A percentile compares a stretch with the other conserved stretches of the same genome.
Conservation (phyloP, 2,797 vertebrate genomes). For the Bothrops alternatus region DNA sequence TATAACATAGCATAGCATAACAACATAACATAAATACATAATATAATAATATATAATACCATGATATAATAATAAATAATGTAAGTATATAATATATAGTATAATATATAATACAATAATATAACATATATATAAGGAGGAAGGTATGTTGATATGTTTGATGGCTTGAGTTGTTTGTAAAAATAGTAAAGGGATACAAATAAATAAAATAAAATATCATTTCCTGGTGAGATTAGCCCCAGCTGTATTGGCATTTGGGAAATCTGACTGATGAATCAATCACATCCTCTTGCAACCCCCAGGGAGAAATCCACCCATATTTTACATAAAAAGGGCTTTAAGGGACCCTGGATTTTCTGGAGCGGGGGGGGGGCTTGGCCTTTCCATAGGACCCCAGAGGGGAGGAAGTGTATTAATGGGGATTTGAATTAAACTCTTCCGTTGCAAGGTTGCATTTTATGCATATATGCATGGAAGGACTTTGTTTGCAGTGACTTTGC, state of each 20-base stretch:
- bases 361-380: neutral
- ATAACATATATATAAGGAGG: neutral
- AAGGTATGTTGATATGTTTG: neutral
- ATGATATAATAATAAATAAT: neutral
- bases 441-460: neutral
- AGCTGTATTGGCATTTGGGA: neutral
- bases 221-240: neutral
- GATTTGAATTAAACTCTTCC: neutral
- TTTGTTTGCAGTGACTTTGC: neutral
- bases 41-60: too few relatives aligned
- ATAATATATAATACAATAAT: neutral
- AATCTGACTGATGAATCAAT: neutral
- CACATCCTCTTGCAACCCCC: neutral
- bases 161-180: neutral
- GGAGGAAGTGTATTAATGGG: neutral
- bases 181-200: neutral
- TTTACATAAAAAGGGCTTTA: neutral
- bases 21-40: too few relatives aligned
- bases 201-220: neutral
- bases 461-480: neutral
- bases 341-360: neutral
- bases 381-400: neutral
- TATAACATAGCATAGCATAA: too few relatives aligned
- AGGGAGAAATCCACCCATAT: neutral
- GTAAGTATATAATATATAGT: neutral